Evolutionary conservation across 2,888 invertebrate genomes (phyloP).

Genomic region (Scaptomyza parva): DNA sequence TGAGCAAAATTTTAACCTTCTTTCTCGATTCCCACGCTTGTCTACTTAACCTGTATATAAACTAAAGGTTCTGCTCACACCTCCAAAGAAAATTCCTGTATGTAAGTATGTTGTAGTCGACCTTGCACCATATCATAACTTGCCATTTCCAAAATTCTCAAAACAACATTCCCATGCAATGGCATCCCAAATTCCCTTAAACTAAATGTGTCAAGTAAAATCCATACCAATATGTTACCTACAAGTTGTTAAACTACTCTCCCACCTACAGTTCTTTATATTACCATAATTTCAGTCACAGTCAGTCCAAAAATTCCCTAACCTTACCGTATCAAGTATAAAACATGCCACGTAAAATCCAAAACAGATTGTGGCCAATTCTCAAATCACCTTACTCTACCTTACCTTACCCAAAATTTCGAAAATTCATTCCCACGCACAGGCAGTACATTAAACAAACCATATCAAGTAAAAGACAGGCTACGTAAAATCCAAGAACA

Average conservation of each 20-base stretch:
- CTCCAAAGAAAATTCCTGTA: slow-evolving; percentile 20
- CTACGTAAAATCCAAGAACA: slow-evolving; percentile 51
- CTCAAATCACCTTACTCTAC: slow-evolving; percentile 27
- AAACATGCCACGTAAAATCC: slow-evolving; percentile 43
- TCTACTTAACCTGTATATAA: neutral
- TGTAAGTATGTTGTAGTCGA: neutral
- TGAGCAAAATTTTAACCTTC: neutral
- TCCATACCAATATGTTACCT: slow-evolving; percentile 15
- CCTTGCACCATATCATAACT: slow-evolving; percentile 26
- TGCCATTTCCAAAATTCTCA: slow-evolving; percentile 8
- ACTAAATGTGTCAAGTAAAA: slow-evolving; percentile 50
- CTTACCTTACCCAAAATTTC: slow-evolving; percentile 11
- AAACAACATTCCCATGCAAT: slow-evolving; percentile 36
- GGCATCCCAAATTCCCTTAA: slow-evolving; percentile 3
- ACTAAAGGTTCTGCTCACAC: neutral
- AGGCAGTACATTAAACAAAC: slow-evolving; percentile 14
- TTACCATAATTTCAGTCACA: slow-evolving; percentile 18
- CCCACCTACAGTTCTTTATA: slow-evolving; percentile 6
- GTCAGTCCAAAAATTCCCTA: neutral
- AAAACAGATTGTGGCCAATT: slow-evolving; percentile 15
- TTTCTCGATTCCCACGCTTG: slow-evolving; percentile 9
- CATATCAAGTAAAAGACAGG: slow-evolving; percentile 45
- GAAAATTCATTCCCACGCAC: slow-evolving; percentile 35
- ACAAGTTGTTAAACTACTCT: slow-evolving; percentile 31
- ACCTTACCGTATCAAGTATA: slow-evolving; percentile 43